Base-by-base conservation (phyloP, 2,888 invertebrate species). In the Neoascia interrupta region DNA sequence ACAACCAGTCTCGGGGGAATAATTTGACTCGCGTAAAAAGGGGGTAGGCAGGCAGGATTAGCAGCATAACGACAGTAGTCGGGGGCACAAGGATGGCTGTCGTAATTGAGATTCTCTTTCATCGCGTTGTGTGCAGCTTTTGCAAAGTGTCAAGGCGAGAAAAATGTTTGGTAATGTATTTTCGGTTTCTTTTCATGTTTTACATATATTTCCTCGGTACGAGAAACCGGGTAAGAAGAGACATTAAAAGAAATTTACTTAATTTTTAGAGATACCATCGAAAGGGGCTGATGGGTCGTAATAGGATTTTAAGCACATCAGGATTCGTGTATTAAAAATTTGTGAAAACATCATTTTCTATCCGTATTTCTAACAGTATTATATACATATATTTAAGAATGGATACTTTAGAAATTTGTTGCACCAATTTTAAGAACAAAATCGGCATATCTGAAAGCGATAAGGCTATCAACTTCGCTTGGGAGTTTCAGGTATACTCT, bases 111-210 rank as follows among this genome's bases (percentile, higher is more conserved):
- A 79, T 79, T 68, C 79, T 61, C 66, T 79, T 79, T 79, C 60
- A 79, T 79, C 79, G 60, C 49, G n/a, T n/a, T n/a, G n/a, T 34
- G n/a, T 51, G 28, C 53, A 43, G 26, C 61, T 60, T 63, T 74
- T 61, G 36, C 61, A 63, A 79, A 79, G 81, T 81, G 76, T 58
- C 68, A 72, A 73, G 73, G 80, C 69, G 80, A 80, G 74, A 72
- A 81, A 81, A 81, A 75, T 80, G 73, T 61, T 66, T 53, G 58
- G 53, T 64, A 76, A 76, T 76, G 76, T 76, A 36, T 72, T 73
- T 73, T 79, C 60, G 68, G 73, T 70, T 73, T 73, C 61, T 63
- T 79, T 79, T 76, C 58, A 66, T 72, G 64, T 72, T 72, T 64
- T 76, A 28, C 45, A 28, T 56, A 28, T 2, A n/a, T 18, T 15